phyloP scores from a whole-genome alignment of 2,888 invertebrate species.

The Cotesia congregata region DNA sequence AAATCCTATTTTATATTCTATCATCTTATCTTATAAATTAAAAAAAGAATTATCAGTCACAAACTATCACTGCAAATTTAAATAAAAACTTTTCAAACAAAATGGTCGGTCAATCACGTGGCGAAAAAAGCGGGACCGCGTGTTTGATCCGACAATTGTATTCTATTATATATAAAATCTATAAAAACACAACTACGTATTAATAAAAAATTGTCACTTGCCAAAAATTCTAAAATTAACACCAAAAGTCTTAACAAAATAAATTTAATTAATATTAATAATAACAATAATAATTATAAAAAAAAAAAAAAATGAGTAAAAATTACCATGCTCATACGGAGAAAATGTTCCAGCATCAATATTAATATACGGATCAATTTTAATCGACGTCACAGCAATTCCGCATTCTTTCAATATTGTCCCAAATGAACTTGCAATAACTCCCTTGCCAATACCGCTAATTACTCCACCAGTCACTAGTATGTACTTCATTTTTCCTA shows the following conservation, averaged over 20 bases:
- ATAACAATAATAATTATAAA: conserved; percentile 50
- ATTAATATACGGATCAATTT: conserved; percentile 99
- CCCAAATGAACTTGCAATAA: conserved; percentile 95
- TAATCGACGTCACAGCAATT: conserved; percentile 96
- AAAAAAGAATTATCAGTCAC: neutral
- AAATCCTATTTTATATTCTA: too few species aligned
- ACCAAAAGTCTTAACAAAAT: too few species aligned
- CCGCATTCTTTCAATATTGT: conserved; percentile 96
- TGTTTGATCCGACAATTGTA: conserved; percentile 42
- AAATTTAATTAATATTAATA: neutral
- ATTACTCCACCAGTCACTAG: conserved; percentile 99
- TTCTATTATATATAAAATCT: conserved; percentile 11
- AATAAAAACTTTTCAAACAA: neutral
- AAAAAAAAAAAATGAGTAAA: too few species aligned
- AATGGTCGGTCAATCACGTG: conserved; percentile 6
- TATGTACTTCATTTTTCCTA: conserved; percentile 89
- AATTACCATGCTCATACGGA: conserved; percentile 96
- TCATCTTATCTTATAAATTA: too few species aligned
- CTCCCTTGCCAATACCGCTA: conserved; percentile 97
- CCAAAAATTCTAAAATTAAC: too few species aligned
- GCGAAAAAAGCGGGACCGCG: conserved; percentile 55
- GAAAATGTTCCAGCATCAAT: conserved; percentile 99
- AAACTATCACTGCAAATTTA: neutral
- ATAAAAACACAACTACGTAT: neutral
- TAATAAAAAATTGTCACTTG: neutral